Conservation (phyloP, 2,888 invertebrate genomes). For the Notocelia uddmanniana region DNA sequence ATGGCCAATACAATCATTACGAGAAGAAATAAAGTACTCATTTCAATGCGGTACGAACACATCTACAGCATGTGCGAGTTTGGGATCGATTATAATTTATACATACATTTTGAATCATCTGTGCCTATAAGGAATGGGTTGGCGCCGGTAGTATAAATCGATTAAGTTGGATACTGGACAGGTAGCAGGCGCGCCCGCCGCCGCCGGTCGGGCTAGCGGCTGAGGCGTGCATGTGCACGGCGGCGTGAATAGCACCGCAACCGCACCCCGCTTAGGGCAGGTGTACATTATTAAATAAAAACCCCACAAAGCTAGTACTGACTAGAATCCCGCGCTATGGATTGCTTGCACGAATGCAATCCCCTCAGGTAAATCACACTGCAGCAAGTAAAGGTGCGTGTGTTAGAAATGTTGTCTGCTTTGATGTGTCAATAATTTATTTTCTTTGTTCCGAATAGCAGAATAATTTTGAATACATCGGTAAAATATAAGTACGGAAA, state of each 20-base stretch:
- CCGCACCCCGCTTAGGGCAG: conserved; percentile 39
- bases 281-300: conserved; percentile 43
- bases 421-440: no score
- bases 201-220: conserved; percentile 21
- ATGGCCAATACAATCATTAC: background rate
- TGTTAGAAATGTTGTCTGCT: background rate
- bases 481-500: no score
- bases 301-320: conserved; percentile 24
- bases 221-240: conserved; percentile 32
- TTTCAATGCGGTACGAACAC: background rate
- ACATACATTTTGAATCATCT: background rate
- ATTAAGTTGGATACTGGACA: conserved; percentile 26
- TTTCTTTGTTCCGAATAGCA: no score
- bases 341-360: conserved; percentile 32
- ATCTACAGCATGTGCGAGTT: background rate
- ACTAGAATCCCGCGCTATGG: conserved; percentile 33
- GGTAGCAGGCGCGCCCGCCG: conserved; percentile 29
- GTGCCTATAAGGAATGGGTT: background rate
- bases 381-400: background rate
- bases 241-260: conserved; percentile 39
- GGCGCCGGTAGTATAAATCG: conserved; percentile 14
- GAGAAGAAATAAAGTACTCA: background rate
- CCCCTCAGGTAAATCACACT: conserved; percentile 27
- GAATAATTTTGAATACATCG: no score
- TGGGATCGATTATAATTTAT: background rate